Conservation (phyloP, 2,888 invertebrate species). For the Silvanus unidentatus region DNA sequence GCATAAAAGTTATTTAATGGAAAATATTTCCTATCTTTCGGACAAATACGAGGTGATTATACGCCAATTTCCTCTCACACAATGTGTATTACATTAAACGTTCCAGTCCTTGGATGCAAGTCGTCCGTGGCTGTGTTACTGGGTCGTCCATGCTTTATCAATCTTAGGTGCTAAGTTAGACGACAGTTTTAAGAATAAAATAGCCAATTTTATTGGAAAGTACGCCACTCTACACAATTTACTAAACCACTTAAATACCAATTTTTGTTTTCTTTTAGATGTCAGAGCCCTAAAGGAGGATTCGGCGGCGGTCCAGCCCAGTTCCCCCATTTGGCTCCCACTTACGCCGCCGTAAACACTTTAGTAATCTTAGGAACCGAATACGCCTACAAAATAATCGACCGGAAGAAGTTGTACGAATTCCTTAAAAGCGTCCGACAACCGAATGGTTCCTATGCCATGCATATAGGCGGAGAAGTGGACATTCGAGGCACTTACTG, state of each 20-base stretch:
- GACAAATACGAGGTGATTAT: constrained; percentile 51
- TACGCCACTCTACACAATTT: constrained; percentile 31
- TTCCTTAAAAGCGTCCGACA: constrained; percentile 75
- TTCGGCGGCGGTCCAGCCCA: constrained; percentile 95
- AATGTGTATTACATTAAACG: too few species aligned
- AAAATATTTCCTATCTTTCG: constrained; percentile 62
- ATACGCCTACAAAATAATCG: constrained; percentile 80
- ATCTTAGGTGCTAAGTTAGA: constrained; percentile 63
- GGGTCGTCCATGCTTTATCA: constrained; percentile 89
- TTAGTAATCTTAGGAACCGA: constrained; percentile 76
- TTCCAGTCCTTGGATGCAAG: constrained; percentile 81
- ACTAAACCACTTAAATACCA: not conserved
- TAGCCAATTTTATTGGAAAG: constrained; percentile 57
- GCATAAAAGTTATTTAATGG: constrained; percentile 62
- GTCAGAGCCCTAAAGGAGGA: constrained; percentile 77
- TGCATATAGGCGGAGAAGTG: constrained; percentile 89
- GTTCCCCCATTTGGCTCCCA: constrained; percentile 88
- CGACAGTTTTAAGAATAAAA: constrained; percentile 50
- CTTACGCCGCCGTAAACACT: constrained; percentile 94
- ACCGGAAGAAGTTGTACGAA: constrained; percentile 65
- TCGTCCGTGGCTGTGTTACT: constrained; percentile 94
- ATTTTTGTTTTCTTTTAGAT: constrained; percentile 45
- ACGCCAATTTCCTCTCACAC: not conserved
- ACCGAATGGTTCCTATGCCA: constrained; percentile 82
- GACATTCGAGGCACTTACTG: constrained; percentile 97